Percentiles rank a stretch among this genome's conserved stretches.
phyloP scores from a whole-genome alignment of 2,113 vertebrate genomes.

The Ammodytes marinus region DNA sequence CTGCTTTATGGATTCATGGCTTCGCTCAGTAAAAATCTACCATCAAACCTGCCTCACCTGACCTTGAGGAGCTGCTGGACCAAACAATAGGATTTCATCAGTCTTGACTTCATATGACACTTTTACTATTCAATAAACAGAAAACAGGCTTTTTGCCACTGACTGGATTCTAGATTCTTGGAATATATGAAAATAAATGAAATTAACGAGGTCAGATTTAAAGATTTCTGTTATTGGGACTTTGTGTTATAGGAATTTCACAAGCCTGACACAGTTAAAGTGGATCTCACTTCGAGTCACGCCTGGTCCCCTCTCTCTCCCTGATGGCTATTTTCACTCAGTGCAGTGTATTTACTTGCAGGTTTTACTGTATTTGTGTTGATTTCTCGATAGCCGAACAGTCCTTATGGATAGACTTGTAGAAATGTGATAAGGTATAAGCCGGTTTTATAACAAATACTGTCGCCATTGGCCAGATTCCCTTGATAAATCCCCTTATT shows the following conservation, averaged over 20 bases:
- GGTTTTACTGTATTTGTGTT: conserved; percentile 19
- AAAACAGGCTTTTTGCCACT: not conserved
- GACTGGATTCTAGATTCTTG: conserved; percentile 2
- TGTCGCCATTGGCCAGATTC: not conserved
- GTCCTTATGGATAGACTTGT: not conserved
- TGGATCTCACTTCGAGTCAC: conserved; percentile 22
- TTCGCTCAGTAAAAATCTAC: conserved; percentile 55
- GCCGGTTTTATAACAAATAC: not conserved
- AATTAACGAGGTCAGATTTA: conserved; percentile 7
- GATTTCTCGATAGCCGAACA: not conserved
- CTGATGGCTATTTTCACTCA: conserved; percentile 2
- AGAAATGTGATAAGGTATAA: not conserved
- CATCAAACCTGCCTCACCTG: conserved; percentile 43
- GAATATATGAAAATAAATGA: conserved; percentile 12
- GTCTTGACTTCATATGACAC: conserved; percentile 27
- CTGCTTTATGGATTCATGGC: conserved; percentile 20
- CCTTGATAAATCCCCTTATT: not conserved
- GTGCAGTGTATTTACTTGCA: not conserved
- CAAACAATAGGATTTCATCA: conserved; percentile 31
- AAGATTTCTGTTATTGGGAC: conserved; percentile 29
- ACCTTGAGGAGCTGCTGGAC: conserved; percentile 59
- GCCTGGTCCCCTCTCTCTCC: conserved; percentile 4
- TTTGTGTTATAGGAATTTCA: too few relatives aligned
- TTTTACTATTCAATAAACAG: conserved; percentile 39
- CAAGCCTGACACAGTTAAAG: conserved; percentile 11